Base-by-base conservation (phyloP, 2,888 invertebrate genomes). In the Melangyna quadrimaculata region DNA sequence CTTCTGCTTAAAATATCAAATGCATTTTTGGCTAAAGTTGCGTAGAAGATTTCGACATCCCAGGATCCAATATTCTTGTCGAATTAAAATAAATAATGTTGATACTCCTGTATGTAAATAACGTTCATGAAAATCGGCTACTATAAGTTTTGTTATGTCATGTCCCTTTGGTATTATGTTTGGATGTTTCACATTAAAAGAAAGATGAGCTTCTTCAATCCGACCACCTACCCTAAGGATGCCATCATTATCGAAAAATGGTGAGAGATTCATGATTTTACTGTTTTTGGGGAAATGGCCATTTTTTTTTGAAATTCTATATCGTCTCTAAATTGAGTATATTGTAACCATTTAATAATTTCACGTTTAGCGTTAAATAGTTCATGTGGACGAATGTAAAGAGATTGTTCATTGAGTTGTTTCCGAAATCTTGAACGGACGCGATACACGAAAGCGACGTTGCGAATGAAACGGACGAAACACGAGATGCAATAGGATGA, bases 111-210 rank as follows among this genome's bases (percentile, higher is more conserved):
- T 27, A 43, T 55, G 57, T 57, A 40, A 29, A 19, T n/a, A 43
- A 7, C 57, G 55, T 3, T n/a, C 24, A 29, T 72, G 63, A 17
- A 40, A 51, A 27, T 63, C 37, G 6, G 40, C 12, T 12, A 29
- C 10, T 14, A 71, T 43, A 3, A 71, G 59, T 17, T 55, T 63
- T 6, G 63, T 40, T 1, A 65, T 24, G n/a, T 1, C 4, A 27
- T 73, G 73, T 14, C 35, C 73, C 40, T 63, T 63, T 8, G 37
- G 53, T 32, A 63, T 51, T 17, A 73, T 73, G 12, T 61, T 73
- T 40, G 51, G 63, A 17, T 73, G 61, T 59, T 73, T 73, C 10
- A 48, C 10, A 24, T 73, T 71, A 4, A 29, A 59, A 17, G 45
- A 1, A 2, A 51, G 4, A n/a, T 40, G 9, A 3, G 73, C 35